Base-by-base conservation (phyloP, 2,888 invertebrate genomes). In the Ceramica pisi region DNA sequence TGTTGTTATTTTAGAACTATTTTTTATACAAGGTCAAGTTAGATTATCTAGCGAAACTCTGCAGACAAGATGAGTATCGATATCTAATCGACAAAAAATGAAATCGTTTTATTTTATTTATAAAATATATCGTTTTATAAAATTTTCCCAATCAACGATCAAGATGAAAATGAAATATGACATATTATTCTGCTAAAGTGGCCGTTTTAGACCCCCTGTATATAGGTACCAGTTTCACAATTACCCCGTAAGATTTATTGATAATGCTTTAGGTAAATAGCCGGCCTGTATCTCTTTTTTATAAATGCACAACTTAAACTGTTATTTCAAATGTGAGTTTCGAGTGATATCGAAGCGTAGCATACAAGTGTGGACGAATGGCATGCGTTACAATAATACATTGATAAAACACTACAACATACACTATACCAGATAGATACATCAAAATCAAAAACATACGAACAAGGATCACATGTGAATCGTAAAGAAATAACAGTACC, bases 281-380 rank as follows among this genome's bases (percentile, higher is more conserved):
- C 59, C 50, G 7, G 16, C 50, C 57, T 44, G 41, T 41, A 19
- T n/a, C 23, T 31, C 19, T 35, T 44, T 51, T 35, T 8, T 23
- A 21, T 16, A 21, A 63, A 73, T 46, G 23, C 38, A 53, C 31
- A 23, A 26, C 51, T 53, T 41, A 68, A 65, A 62, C 48, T 41
- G 38, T 56, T 50, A 71, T 60, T 31, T 55, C 38, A 19, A 48
- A 59, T 21, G 38, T 69, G 69, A 56, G 7, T 66, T 65, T 66
- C 81, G 69, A 75, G 2, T 61, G 23, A 56, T 66, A 48, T 75
- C 14, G 19, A 66, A 78, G 81, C 75, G 19, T 31, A 75, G 68
- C 66, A 44, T 26, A 56, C 46, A 14, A 1, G 12, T 38, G 19
- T 31, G 9, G 9, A 68, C n/a, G 56, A 55, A 38, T 38, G 5